Conservation (phyloP, 2,113 vertebrate species). For the Craseonycteris thonglongyai region DNA sequence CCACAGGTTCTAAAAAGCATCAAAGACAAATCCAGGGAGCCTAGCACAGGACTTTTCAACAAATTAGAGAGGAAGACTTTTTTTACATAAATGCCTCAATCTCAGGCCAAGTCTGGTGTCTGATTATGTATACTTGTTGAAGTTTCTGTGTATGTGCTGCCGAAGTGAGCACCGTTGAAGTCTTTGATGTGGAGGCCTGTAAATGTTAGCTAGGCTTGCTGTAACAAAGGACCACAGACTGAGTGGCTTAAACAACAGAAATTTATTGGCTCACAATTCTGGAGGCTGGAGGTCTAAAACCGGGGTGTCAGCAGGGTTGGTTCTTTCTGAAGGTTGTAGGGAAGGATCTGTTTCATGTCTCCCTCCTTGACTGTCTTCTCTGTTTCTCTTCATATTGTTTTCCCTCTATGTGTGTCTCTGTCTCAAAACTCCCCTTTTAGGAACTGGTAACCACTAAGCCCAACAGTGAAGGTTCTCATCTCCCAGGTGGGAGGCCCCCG, state of each 20-base stretch:
- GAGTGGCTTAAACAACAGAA: not conserved
- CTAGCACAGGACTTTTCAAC: not conserved
- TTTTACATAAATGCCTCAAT: not conserved
- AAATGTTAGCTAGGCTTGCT: not conserved
- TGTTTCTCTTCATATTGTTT: not conserved
- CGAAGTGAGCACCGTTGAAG: no score
- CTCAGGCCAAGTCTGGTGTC: not conserved
- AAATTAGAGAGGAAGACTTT: not conserved
- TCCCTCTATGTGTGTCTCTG: not conserved
- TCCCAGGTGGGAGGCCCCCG: no score
- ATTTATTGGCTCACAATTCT: not conserved
- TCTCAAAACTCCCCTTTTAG: not conserved
- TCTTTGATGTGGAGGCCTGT: not conserved
- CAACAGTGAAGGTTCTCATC: no score
- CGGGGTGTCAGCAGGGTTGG: not conserved
- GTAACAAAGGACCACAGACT: not conserved
- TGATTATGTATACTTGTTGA: not conserved
- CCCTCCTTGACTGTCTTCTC: not conserved
- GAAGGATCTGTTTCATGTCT: not conserved
- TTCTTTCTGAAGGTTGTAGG: not conserved
- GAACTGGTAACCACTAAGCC: no score
- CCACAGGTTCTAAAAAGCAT: not conserved
- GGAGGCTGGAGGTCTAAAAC: not conserved
- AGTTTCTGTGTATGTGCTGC: no score
- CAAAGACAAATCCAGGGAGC: not conserved